Conservation (phyloP, 2,888 invertebrate species). For the Pseudeuparius sepicola region DNA sequence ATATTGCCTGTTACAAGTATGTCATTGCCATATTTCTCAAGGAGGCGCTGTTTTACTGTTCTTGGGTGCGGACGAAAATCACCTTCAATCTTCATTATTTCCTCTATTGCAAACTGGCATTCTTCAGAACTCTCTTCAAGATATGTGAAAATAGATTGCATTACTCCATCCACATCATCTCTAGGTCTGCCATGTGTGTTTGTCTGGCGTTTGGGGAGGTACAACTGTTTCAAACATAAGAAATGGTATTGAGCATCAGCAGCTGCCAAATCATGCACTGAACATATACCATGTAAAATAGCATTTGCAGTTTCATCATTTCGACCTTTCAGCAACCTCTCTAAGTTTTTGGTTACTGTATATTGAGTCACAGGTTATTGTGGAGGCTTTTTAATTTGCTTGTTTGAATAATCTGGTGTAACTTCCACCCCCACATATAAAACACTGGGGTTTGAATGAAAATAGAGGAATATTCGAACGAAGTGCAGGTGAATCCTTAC, state of each 20-base stretch:
- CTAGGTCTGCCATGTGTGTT: constrained; percentile 7
- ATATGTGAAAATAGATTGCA: constrained; percentile 11
- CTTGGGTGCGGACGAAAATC: constrained; percentile 8
- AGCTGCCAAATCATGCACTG: constrained; percentile 10
- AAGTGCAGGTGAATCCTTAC: too few relatives aligned
- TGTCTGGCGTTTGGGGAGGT: neutral
- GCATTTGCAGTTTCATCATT: constrained; percentile 8
- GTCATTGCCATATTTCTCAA: constrained; percentile 9
- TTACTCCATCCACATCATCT: constrained; percentile 6
- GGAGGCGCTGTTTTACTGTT: constrained; percentile 10
- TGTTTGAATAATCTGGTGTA: too few relatives aligned
- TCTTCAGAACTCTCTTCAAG: constrained; percentile 5
- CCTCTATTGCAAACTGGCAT: too few relatives aligned
- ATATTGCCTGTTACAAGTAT: constrained; percentile 3
- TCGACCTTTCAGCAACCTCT: constrained; percentile 8
- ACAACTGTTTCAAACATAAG: constrained; percentile 6
- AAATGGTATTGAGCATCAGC: constrained; percentile 12
- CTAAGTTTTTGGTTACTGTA: constrained; percentile 5
- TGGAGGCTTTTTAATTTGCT: too few relatives aligned
- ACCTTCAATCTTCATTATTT: constrained; percentile 9
- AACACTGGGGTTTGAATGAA: too few relatives aligned
- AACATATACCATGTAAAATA: constrained; percentile 8
- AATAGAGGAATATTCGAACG: too few relatives aligned
- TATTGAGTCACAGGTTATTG: too few relatives aligned
- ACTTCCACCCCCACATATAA: too few relatives aligned